Evolutionary conservation across 2,888 invertebrate genomes (phyloP).

Genomic region (Mechanitis mazaeus): DNA sequence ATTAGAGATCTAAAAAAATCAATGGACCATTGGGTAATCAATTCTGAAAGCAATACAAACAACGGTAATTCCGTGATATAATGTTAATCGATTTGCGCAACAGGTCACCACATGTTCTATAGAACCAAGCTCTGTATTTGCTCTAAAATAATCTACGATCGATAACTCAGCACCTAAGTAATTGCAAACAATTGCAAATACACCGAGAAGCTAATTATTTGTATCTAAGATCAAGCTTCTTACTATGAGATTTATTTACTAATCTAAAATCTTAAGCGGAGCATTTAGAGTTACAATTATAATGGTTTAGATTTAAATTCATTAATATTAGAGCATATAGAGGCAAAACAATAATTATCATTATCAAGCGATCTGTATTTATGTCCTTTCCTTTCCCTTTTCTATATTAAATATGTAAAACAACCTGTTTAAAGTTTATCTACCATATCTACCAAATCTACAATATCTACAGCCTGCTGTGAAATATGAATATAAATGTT

Average conservation of each 20-base stretch:
- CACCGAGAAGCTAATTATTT: slow-evolving; percentile 34
- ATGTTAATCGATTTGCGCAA: background rate
- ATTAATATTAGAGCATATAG: slow-evolving; percentile 1
- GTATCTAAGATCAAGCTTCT: slow-evolving; percentile 34
- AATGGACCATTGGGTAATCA: too few species aligned
- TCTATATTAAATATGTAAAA: slow-evolving; percentile 1
- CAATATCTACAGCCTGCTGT: too few species aligned
- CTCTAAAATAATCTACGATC: slow-evolving; percentile 10
- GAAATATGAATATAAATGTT: too few species aligned
- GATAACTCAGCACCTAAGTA: slow-evolving; percentile 28
- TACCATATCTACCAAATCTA: too few species aligned
- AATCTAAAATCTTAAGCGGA: slow-evolving; percentile 25
- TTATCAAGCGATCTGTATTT: slow-evolving; percentile 1
- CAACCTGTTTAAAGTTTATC: too few species aligned
- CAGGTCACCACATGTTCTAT: too few species aligned
- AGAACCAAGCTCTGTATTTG: slow-evolving; percentile 7
- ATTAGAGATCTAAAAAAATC: too few species aligned
- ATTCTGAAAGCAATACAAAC: background rate
- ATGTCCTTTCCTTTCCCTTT: slow-evolving; percentile 12
- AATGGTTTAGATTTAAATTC: slow-evolving; percentile 16
- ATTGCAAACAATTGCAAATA: slow-evolving; percentile 35
- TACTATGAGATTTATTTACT: slow-evolving; percentile 30
- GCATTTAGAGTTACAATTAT: slow-evolving; percentile 22
- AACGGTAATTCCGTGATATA: background rate
- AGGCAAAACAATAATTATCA: slow-evolving; percentile 6